Evolutionary conservation across 2,797 vertebrate genomes (phyloP), one percentile per base, ranked within the genome.

Genomic region (Hybognathus amarus): DNA sequence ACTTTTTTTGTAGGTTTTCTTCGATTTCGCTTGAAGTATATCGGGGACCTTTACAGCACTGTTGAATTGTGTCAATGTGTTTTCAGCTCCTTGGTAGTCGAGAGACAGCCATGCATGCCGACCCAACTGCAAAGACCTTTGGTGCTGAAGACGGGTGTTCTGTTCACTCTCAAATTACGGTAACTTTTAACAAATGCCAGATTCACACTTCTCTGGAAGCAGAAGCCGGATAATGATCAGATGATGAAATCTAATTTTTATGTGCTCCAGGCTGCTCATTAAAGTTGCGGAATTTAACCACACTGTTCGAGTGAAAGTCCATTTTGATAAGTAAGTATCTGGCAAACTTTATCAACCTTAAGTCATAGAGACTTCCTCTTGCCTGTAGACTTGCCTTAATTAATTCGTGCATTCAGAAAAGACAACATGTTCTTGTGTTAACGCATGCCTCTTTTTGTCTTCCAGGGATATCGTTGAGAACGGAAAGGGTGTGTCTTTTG

Each of bases 101-200:
- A 99, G 92, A 93, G 97, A 85, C 98, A 98, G 92, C 97, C 98
- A 9, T 99, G 98, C 88, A 99, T 98, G 98, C 98, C 98, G 12
- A 98, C 98, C 5, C 96, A 99, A 84, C 97, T 97, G 1, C 97
- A 99, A 92, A 95, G 97, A 45, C 97, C 98, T 0, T 87, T 99
- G 88, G 97, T 99, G 85, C 85, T 99, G 89, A 98, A 98, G 90
- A 99, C 98, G 0, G 96, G 96, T 2, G 97, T 98, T 33, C 97
- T 98, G 87, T 99, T 99, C 83, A 99, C 97, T 0, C 97, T 98
- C 18, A 99, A 98, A 80, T 90, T 99, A 78, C 94, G 97, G 97
- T 99, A 77, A 22, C n/a, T 13, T 17, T 45, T 59, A 61, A 36
- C 63, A 63, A 47, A 24, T 0, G 18, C 6, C 8, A 36, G 30